Conservation (phyloP, 2,797 vertebrate genomes). For the Euthynnus affinis region DNA sequence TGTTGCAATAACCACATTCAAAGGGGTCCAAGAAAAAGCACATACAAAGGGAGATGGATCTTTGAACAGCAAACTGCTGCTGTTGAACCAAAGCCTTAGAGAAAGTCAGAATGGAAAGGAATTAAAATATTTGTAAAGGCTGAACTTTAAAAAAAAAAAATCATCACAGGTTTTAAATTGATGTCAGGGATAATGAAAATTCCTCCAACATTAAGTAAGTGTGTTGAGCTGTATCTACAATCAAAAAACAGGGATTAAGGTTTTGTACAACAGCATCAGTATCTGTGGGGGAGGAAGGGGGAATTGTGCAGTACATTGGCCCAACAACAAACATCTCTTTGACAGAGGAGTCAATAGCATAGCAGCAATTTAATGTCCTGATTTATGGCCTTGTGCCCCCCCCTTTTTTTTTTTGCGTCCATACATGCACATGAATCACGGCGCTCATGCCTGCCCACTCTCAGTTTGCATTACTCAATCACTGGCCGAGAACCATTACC, state of each 20-base stretch:
- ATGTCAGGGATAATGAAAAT: conserved; percentile 24
- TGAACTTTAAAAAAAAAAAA: too few species aligned
- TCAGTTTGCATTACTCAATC: conserved; percentile 65
- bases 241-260: background rate
- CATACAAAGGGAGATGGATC: conserved; percentile 6
- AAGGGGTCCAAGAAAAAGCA: conserved; percentile 11
- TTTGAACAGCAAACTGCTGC: conserved; percentile 36
- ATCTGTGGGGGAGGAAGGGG: conserved; percentile 16
- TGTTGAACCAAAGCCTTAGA: conserved; percentile 29
- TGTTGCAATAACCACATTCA: conserved; percentile 15
- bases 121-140: background rate
- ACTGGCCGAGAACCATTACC: conserved; percentile 57
- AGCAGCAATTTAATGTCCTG: conserved; percentile 62
- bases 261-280: conserved; percentile 46
- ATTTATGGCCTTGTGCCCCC: conserved; percentile 42
- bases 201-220: background rate
- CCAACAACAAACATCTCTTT: conserved; percentile 75
- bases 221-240: background rate
- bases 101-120: background rate
- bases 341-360: conserved; percentile 75
- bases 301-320: conserved; percentile 40
- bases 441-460: conserved; percentile 64
- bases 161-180: conserved; percentile 17
- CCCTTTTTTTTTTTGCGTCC: conserved; percentile 37
- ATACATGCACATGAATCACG: conserved; percentile 50